A percentile compares a stretch with the other conserved stretches of the same genome.
These are phyloP conservation scores for Arrhamphus sclerolepis DNA, from an alignment of 2,797 vertebrate genomes.

Conservation along the genomic window DNA sequence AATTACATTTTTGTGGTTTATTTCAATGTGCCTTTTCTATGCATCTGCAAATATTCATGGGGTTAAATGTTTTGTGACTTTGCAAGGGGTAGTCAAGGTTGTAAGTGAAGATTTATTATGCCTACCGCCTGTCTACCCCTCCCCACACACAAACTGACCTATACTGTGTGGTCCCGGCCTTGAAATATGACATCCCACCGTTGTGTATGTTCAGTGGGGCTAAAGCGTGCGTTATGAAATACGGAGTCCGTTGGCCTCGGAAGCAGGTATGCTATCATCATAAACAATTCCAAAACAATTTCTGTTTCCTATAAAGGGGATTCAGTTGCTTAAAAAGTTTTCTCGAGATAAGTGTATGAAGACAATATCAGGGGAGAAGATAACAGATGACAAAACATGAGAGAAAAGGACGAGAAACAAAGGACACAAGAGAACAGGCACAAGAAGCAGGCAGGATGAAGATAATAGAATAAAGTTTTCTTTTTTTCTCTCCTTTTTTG, in stretches of 20 bases:
- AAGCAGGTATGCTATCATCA: slow-evolving; percentile 12
- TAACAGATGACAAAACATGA: slow-evolving; percentile 7
- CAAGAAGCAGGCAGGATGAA: neutral
- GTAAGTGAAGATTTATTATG: slow-evolving; percentile 11
- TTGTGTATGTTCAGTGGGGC: slow-evolving; percentile 8
- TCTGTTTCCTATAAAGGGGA: neutral
- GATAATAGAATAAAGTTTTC: no score
- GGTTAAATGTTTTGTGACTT: slow-evolving; percentile 16
- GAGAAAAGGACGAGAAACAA: neutral
- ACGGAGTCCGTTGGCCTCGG: slow-evolving; percentile 5
- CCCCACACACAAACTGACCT: slow-evolving; percentile 29
- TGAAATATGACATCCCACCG: slow-evolving; percentile 17
- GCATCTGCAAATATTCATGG: neutral
- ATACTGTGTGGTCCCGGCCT: slow-evolving; percentile 31
- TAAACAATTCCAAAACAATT: slow-evolving; percentile 1
- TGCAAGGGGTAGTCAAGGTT: slow-evolving; percentile 31
- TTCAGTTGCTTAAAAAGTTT: slow-evolving; percentile 8
- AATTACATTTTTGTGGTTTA: neutral
- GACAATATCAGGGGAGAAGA: slow-evolving; percentile 7
- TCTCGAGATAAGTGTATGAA: neutral
- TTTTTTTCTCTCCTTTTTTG: no score
- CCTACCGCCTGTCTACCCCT: slow-evolving; percentile 15
- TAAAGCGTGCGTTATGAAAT: slow-evolving; percentile 1
- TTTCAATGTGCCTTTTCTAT: neutral
- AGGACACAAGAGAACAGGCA: neutral